Percentiles rank a stretch among this genome's conserved stretches.
Conservation (phyloP, 2,888 invertebrate genomes). For the Bimastos eiseni region DNA sequence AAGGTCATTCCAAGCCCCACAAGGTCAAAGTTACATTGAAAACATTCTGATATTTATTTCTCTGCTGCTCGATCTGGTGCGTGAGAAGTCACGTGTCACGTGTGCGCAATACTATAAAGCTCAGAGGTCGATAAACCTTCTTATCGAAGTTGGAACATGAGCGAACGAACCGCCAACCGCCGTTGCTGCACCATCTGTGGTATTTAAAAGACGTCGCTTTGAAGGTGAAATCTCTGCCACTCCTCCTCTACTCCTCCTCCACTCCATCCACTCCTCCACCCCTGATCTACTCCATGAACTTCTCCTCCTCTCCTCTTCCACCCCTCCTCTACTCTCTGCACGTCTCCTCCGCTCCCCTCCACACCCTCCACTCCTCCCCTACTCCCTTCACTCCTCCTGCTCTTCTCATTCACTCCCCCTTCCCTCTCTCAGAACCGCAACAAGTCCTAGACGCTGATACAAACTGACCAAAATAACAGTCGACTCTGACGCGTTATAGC, state of each 20-base stretch:
- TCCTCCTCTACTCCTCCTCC: not conserved
- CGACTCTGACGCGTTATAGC: not conserved
- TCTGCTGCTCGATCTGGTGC: not conserved
- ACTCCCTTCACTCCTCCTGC: not conserved
- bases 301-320: not conserved
- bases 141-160: not conserved
- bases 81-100: not conserved
- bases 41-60: not conserved
- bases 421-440: not conserved
- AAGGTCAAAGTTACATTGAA: not conserved
- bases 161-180: not conserved
- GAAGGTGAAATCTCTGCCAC: not conserved
- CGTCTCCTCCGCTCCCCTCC: not conserved
- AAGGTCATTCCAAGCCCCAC: no score
- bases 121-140: not conserved
- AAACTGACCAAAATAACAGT: not conserved
- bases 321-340: no score
- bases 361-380: no score
- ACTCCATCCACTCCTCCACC: not conserved
- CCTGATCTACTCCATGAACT: no score
- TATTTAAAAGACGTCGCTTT: not conserved
- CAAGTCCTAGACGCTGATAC: not conserved
- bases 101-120: not conserved
- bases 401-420: no score
- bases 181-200: not conserved